Evolutionary conservation across 2,888 invertebrate genomes (phyloP).

Genomic region (Andrena bicolor): DNA sequence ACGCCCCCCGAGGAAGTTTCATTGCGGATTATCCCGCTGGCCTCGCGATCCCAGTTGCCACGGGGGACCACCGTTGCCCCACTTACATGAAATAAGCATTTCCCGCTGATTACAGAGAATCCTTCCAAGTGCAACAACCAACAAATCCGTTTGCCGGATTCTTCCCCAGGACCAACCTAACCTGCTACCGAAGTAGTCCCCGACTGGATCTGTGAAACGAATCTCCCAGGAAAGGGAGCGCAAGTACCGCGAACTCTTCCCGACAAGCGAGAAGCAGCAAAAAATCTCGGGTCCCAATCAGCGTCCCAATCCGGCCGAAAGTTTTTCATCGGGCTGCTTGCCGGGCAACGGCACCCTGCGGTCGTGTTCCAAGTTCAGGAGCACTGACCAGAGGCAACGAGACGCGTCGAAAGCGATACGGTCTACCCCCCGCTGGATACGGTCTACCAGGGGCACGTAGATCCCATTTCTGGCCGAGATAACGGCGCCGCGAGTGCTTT

Average conservation of each 20-base stretch:
- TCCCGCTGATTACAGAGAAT: not conserved
- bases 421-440: too few relatives aligned
- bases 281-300: slow-evolving; percentile 24
- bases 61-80: not conserved
- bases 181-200: too few relatives aligned
- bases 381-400: slow-evolving; percentile 15
- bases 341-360: slow-evolving; percentile 11
- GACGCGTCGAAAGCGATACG: not conserved
- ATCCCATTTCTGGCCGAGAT: slow-evolving; percentile 56
- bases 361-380: slow-evolving; percentile 24
- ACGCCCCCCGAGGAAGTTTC: not conserved
- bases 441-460: too few relatives aligned
- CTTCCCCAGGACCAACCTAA: too few relatives aligned
- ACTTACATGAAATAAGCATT: not conserved
- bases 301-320: slow-evolving; percentile 6
- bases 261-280: not conserved
- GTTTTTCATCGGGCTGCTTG: slow-evolving; percentile 17
- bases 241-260: slow-evolving; percentile 6
- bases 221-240: not conserved
- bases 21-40: slow-evolving; percentile 1
- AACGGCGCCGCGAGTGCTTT: slow-evolving; percentile 69
- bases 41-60: not conserved
- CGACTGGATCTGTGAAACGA: not conserved
- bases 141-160: not conserved
- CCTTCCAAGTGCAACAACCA: not conserved